Base-by-base conservation (phyloP, 2,888 invertebrate species). In the Ligdia adustata region DNA sequence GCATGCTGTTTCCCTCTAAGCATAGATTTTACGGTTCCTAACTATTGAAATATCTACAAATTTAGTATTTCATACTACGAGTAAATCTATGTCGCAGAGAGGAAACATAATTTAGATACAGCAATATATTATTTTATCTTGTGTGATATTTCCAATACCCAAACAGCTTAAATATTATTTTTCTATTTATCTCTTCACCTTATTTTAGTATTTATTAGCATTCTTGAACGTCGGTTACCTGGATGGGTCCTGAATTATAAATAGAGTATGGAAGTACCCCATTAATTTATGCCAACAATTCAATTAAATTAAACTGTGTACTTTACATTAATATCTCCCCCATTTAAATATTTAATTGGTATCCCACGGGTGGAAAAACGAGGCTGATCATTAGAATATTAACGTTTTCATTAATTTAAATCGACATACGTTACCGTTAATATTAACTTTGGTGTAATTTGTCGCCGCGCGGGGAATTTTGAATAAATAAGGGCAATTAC, bases 341-440 rank as follows among this genome's bases (percentile, higher is more conserved):
- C 34, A 48, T 51, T 47, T 41, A 51, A 51, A 42, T 51, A 45
- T 45, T 51, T 41, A 44, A 48, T 55, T 42, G 48, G 38, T 38
- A 55, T 51, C 39, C 45, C 51, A 39, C 28, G 31, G 41, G 31
- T 33, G 18, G 28, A 24, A 39, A 44, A 35, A 46, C 38, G 32
- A 12, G 13, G 29, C 18, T 46, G 40, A 27, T 33, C 32, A 52
- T 52, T 52, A 39, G 42, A 55, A 49, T 55, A 48, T 49, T 46
- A 45, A 48, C 45, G 45, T 49, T 42, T 52, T 46, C 45, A 55
- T 52, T 49, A 49, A 49, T 55, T 52, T 34, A 40, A 33, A 49
- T 43, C 16, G 39, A 39, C 32, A 48, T 43, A 26, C 11, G 40
- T 40, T 40, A 33, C 27, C 34, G 44, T 45, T 47, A 32, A 11